A percentile compares a stretch with the other conserved stretches of the same genome.
Evolutionary conservation across 2,888 invertebrate species (phyloP).

Genomic region (Athripsodes cinereus): DNA sequence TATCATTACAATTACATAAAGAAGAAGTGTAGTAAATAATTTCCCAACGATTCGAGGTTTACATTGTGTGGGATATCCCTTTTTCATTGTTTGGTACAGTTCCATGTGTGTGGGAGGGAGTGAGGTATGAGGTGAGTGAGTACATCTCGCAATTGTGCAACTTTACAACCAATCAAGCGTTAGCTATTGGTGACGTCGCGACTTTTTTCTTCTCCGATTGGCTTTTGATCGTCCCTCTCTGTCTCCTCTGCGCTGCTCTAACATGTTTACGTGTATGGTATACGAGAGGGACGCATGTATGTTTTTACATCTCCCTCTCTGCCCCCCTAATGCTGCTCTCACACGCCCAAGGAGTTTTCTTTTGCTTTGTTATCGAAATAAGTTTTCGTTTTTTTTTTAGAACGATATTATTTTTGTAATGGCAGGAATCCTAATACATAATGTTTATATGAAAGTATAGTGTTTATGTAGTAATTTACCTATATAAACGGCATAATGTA

Average conservation of each 20-base stretch:
- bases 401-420: too few species aligned
- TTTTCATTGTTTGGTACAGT: not conserved
- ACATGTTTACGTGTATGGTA: constrained; percentile 26
- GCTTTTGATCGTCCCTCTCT: constrained; percentile 21
- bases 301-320: not conserved
- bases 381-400: not conserved
- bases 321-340: not conserved
- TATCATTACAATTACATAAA: not conserved
- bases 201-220: constrained; percentile 13
- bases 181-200: constrained; percentile 20
- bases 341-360: not conserved
- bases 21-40: not conserved
- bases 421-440: too few species aligned
- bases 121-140: not conserved
- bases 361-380: not conserved
- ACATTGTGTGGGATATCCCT: not conserved
- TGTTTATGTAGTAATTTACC: too few species aligned
- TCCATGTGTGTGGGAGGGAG: not conserved
- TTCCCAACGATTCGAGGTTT: not conserved
- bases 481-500: too few species aligned
- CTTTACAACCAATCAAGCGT: constrained; percentile 10
- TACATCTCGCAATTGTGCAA: not conserved
- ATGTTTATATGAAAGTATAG: too few species aligned
- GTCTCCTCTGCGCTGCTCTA: constrained; percentile 20
- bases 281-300: constrained; percentile 18